phyloP scores from a whole-genome alignment of 2,888 invertebrate genomes.

The Metalampra italica region DNA sequence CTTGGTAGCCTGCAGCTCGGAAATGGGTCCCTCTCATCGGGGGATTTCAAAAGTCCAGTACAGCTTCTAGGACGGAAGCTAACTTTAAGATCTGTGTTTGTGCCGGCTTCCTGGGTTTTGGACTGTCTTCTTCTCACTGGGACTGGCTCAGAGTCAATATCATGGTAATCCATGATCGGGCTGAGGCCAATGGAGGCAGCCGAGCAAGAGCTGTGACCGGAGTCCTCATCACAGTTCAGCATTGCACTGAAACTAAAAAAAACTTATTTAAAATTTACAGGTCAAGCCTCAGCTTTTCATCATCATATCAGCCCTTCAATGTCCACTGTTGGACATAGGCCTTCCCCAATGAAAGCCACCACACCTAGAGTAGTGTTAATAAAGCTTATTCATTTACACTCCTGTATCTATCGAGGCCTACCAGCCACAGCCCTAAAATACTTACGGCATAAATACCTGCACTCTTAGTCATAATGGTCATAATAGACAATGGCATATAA shows the following conservation, averaged over 20 bases:
- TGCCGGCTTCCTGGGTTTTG: slow-evolving; percentile 62
- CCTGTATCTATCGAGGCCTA: too few relatives aligned
- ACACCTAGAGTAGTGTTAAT: too few relatives aligned
- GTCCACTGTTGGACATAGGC: too few relatives aligned
- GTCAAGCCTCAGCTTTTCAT: too few relatives aligned
- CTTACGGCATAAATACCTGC: too few relatives aligned
- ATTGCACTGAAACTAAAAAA: slow-evolving; percentile 44
- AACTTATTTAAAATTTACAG: background rate
- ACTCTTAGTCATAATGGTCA: background rate
- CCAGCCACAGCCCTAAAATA: background rate
- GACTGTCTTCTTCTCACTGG: slow-evolving; percentile 30
- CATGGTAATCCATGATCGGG: slow-evolving; percentile 50
- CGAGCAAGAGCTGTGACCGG: slow-evolving; percentile 71
- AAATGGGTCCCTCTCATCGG: slow-evolving; percentile 72
- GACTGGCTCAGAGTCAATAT: slow-evolving; percentile 23
- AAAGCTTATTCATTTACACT: too few relatives aligned
- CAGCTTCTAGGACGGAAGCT: slow-evolving; percentile 59
- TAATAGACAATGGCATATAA: background rate
- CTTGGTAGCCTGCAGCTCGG: slow-evolving; percentile 55
- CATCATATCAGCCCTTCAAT: too few relatives aligned
- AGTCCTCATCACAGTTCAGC: slow-evolving; percentile 68
- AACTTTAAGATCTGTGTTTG: slow-evolving; percentile 74
- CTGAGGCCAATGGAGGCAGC: slow-evolving; percentile 60
- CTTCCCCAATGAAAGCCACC: too few relatives aligned
- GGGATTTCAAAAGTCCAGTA: slow-evolving; percentile 56